Base-by-base conservation (phyloP, 2,113 vertebrate genomes). In the Trinectes maculatus region DNA sequence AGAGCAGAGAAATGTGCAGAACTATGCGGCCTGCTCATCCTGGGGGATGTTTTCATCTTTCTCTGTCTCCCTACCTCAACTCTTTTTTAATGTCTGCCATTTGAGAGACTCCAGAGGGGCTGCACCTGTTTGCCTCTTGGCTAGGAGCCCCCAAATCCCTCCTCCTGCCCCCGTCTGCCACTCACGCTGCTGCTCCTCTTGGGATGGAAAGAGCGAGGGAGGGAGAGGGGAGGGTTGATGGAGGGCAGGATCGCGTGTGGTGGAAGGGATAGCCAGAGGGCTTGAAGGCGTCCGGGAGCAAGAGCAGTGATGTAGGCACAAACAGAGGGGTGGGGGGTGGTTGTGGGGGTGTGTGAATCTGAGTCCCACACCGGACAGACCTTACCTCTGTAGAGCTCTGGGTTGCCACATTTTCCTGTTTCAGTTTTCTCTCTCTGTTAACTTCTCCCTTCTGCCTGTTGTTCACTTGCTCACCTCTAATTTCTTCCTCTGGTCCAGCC, bases 101-200 rank as follows among this genome's bases (percentile, higher is more conserved):
- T 91, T 90, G 90, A 92, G 89, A 90, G 91, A 90, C 89, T 93
- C 90, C 86, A 87, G 90, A 91, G 91, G 91, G 92, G 80, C 87
- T 93, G 92, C 92, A 92, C 91, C 92, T 94, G 90, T 93, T 92
- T 93, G 90, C 92, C 92, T 92, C 82, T 91, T 92, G 92, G 93
- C 91, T 91, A 92, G 83, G 83, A 88, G 87, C 88, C 85, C 84
- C 89, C 85, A 79, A 84, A 84, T 85, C 80, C 87, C 82, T 84
- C 84, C 84, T 81, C 80, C 87, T 89, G 81, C 86, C 85, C 86
- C 79, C 61, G 85, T 90, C 91, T 93, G 90, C 90, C 89, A 92
- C 88, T 92, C 89, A 91, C 61, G 80, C 85, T 78, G 82, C 76
- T 13, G 74, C 68, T 60, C 87, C 89, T 90, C 90, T 77, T 89